Base-by-base conservation (phyloP, 2,888 invertebrate species). In the Hypolimnas misippus region DNA sequence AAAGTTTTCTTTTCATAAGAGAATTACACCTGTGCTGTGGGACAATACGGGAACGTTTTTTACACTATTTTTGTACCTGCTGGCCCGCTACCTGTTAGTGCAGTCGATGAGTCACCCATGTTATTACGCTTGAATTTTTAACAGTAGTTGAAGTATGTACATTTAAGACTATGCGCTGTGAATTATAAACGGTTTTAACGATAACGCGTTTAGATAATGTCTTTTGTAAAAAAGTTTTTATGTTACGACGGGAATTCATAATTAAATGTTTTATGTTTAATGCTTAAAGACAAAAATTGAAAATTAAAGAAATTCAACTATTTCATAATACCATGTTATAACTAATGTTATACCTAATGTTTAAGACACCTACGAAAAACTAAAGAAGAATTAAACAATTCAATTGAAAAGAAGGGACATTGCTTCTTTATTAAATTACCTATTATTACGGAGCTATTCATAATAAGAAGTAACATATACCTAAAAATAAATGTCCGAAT, bases 111-210 rank as follows among this genome's bases (percentile, higher is more conserved):
- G 3, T 42, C 42, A 42, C 17, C 10, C 17, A 2, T 17, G 1
- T 6, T 40, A 42, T 42, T 8, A 42, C 42, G 17, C 17, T 42
- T 42, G 19, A 17, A 42, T 42, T 42, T 42, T 42, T 17, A 42
- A 42, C 40, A 40, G 40, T 40, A 40, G n/a, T 40, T 40, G n/a
- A 14, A 40, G 14, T 6, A 17, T 42, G n/a, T n/a, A n/a, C n/a
- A n/a, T 42, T 17, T 8, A 10, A 42, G 42, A 19, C 19, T 3
- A 8, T 17, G 10, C 10, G 17, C 3, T 19, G 42, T 42, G 17
- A 8, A 42, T 42, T 42, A 42, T 42, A 19, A 14, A 40, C 14
- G 5, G 40, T 40, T 40, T 40, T 40, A n/a, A 14, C 40, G 40
- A 42, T 17, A 42, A 10, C 19, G 17, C 17, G 14, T 3, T 8